Base-by-base conservation (phyloP, 2,888 invertebrate genomes). In the Melikaiella ostensackeni region DNA sequence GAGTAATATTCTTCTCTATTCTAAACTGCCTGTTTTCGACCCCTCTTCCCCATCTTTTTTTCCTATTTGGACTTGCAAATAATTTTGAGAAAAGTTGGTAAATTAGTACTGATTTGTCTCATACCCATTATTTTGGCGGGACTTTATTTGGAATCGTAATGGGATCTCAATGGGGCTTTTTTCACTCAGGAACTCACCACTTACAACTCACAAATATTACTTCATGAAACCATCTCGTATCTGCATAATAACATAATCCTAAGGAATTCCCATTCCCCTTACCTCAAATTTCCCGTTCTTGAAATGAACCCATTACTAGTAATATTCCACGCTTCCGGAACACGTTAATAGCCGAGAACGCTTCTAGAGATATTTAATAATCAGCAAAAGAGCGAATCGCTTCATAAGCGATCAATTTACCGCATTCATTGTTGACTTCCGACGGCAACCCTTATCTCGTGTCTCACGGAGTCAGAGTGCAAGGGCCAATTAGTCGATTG, bases 401-500 rank as follows among this genome's bases (percentile, higher is more conserved):
- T 70, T 70, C 27, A 50, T 50, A 50, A 70, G 50, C 70, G 70
- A 70, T 50, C 70, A 70, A 70, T 70, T 70, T 70, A n/a, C 50
- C 30, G 9, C 30, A 50, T 46, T 66, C 27, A 66, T 66, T 27
- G 66, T 70, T 50, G 50, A 70, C 50, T 70, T 70, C 70, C 70
- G 70, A 55, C 46, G 19, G 27, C 50, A 27, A 33, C 46, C 66
- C 66, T 66, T 66, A 66, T 66, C 42, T 46, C 19, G 16, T 70
- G 21, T 55, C 70, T 70, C 50, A 30, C 46, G 50, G 50, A 70
- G 70, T 70, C 70, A 50, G 27, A 70, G 70, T 11, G 70, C 70
- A 70, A 55, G 9, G 30, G 50, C 50, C 70, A 70, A 70, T 70
- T 70, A 70, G 70, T 70, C 70, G 70, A 70, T 70, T 70, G 70